A percentile compares a stretch with the other conserved stretches of the same genome.
phyloP scores from a whole-genome alignment of 2,113 vertebrate genomes.

The Laterallus jamaicensis region DNA sequence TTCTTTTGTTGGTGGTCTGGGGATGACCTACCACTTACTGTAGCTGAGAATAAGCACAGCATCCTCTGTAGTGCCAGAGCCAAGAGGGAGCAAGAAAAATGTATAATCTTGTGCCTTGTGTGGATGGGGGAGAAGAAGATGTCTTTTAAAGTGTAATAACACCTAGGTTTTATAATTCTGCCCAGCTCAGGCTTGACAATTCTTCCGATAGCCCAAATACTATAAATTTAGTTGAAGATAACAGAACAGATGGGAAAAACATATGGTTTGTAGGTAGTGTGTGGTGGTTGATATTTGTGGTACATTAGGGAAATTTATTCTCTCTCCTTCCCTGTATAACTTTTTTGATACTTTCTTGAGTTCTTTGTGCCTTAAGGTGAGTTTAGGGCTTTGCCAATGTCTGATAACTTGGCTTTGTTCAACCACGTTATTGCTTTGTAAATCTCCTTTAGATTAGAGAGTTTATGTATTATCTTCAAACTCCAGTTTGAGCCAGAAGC shows the following conservation, averaged over 20 bases:
- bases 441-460: neutral
- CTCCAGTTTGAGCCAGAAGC: neutral
- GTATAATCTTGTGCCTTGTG: neutral
- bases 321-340: conserved; percentile 74
- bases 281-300: conserved; percentile 79
- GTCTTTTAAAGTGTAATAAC: conserved; percentile 74
- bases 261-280: conserved; percentile 87
- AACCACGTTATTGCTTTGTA: conserved; percentile 7
- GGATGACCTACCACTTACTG: neutral
- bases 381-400: conserved; percentile 9
- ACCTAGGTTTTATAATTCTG: conserved; percentile 81
- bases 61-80: conserved; percentile 8
- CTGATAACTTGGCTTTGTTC: conserved; percentile 24
- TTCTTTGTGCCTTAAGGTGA: conserved; percentile 66
- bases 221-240: conserved; percentile 85
- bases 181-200: conserved; percentile 79
- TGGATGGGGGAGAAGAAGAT: conserved; percentile 20
- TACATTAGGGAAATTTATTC: conserved; percentile 85
- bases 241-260: conserved; percentile 85
- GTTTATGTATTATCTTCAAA: neutral
- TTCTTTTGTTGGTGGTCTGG: neutral
- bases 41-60: neutral
- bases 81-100: neutral
- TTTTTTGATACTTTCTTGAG: conserved; percentile 74
- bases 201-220: conserved; percentile 84